Conservation (phyloP, 2,113 vertebrate genomes). For the Peromyscus maniculatus region DNA sequence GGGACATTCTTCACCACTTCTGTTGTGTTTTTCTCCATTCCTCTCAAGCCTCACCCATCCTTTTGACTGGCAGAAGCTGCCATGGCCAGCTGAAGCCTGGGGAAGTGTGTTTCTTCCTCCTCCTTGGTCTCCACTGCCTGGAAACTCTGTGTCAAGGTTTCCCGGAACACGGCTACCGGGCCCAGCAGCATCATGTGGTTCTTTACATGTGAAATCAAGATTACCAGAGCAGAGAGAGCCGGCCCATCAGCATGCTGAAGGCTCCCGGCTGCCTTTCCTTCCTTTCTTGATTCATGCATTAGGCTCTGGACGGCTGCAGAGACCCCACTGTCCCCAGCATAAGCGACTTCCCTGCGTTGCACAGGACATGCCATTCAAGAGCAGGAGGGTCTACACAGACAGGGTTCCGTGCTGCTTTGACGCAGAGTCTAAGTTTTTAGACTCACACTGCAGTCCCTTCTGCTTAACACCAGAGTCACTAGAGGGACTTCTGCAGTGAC, state of each 20-base stretch:
- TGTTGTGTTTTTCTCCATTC: neutral
- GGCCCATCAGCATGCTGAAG: neutral
- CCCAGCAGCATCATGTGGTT: neutral
- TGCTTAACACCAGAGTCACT: neutral
- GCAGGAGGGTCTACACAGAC: neutral
- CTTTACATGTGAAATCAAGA: constrained; percentile 6
- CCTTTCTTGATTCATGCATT: neutral
- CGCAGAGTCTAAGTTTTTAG: neutral
- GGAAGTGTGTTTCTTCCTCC: neutral
- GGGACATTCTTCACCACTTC: neutral
- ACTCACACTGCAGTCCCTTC: constrained; percentile 16
- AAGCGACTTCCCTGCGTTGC: neutral
- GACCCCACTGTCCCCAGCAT: neutral
- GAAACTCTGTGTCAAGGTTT: neutral
- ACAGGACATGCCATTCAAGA: neutral
- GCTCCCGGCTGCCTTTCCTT: neutral
- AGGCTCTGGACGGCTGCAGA: constrained; percentile 10
- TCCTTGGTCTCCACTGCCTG: neutral
- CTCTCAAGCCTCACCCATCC: neutral
- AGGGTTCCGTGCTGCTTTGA: neutral
- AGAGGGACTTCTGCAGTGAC: neutral
- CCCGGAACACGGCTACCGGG: neutral
- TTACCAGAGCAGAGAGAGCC: constrained; percentile 46
- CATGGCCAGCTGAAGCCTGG: neutral
- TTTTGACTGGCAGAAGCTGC: neutral